Conservation (phyloP, 2,888 invertebrate genomes). For the Dynastes grantii region DNA sequence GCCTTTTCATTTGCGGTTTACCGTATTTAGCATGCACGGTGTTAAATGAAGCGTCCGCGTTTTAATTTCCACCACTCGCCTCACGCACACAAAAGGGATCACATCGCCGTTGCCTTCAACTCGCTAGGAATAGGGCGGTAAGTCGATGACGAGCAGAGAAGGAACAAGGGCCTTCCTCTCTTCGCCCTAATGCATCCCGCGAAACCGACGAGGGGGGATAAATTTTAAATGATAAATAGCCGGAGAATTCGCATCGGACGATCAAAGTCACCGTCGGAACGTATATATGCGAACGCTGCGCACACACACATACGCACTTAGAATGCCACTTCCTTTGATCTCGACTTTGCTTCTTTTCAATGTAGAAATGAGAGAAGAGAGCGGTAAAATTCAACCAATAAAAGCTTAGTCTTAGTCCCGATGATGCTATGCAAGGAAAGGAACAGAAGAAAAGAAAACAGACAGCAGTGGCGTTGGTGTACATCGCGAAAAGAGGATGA, state of each 20-base stretch:
- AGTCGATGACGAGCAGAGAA: not conserved
- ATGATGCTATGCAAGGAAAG: conserved; percentile 5
- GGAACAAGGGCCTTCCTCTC: not conserved
- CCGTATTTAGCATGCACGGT: conserved; percentile 25
- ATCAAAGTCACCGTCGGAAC: conserved; percentile 29
- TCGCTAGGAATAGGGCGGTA: not conserved
- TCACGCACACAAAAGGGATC: conserved; percentile 12
- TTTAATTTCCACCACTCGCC: conserved; percentile 29
- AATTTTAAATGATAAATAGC: conserved; percentile 44
- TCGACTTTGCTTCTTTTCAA: conserved; percentile 40
- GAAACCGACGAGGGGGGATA: conserved; percentile 20
- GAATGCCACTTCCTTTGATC: conserved; percentile 42
- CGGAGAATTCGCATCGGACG: conserved; percentile 30
- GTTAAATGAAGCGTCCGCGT: conserved; percentile 35
- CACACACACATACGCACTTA: conserved; percentile 1
- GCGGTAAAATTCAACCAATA: conserved; percentile 28
- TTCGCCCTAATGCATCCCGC: not conserved
- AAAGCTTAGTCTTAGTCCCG: conserved; percentile 9
- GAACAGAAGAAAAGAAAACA: too few relatives aligned
- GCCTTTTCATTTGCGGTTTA: conserved; percentile 19
- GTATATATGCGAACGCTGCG: too few relatives aligned
- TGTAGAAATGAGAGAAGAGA: conserved; percentile 21
- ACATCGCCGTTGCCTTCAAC: not conserved
- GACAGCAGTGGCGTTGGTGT: too few relatives aligned
- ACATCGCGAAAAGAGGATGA: too few relatives aligned